Conservation (phyloP, 1,140 invertebrate species). For the Cotesia typhae region DNA sequence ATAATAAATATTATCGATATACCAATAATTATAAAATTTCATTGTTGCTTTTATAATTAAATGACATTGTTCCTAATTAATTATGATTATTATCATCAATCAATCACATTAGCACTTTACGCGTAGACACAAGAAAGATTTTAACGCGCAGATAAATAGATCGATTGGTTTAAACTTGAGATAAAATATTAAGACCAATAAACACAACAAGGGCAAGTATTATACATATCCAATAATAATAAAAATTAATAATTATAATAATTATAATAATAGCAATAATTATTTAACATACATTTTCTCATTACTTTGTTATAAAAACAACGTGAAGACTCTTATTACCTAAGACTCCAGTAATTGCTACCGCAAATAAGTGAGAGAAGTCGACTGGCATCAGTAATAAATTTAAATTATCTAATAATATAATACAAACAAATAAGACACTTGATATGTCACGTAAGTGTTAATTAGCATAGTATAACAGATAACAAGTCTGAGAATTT, state of each 20-base stretch:
- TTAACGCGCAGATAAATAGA: conserved; percentile 35
- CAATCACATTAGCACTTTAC: conserved; percentile 4
- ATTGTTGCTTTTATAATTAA: conserved; percentile 4
- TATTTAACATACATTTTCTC: neutral
- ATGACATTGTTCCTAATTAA: neutral
- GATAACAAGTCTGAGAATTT: no score
- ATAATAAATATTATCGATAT: neutral
- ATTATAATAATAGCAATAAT: neutral
- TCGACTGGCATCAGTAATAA: neutral
- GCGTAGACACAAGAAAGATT: neutral
- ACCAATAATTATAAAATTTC: neutral
- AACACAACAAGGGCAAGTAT: conserved; percentile 43
- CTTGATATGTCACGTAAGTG: neutral
- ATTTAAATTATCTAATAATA: no score
- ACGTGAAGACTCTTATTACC: conserved; percentile 20
- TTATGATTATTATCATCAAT: conserved; percentile 7
- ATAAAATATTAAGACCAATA: conserved; percentile 43
- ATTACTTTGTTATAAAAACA: conserved; percentile 35
- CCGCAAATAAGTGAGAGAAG: conserved; percentile 24
- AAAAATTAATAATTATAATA: conserved; percentile 27
- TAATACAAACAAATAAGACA: neutral
- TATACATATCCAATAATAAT: conserved; percentile 32
- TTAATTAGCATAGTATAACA: no score
- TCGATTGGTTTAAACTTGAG: conserved; percentile 38
- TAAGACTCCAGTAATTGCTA: conserved; percentile 31